Evolutionary conservation across 2,888 invertebrate genomes (phyloP).

Genomic region (Belgica antarctica): DNA sequence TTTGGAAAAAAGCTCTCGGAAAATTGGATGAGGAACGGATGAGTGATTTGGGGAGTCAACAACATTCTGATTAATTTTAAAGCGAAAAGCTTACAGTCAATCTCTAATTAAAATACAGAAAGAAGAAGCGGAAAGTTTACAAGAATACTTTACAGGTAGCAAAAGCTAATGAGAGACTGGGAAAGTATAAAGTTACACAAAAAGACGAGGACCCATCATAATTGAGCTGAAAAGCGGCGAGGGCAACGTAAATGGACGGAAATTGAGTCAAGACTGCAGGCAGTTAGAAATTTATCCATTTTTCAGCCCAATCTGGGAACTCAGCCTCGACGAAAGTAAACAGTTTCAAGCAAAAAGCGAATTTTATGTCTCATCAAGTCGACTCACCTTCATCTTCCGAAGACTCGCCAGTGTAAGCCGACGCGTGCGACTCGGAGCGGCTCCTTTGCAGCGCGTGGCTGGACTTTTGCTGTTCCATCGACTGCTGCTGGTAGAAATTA

Average conservation of each 20-base stretch:
- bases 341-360: neutral
- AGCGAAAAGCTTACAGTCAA: neutral
- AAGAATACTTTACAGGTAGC: slow-evolving; percentile 17
- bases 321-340: neutral
- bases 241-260: neutral
- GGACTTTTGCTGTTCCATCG: slow-evolving; percentile 20
- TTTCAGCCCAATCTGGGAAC: slow-evolving; percentile 26
- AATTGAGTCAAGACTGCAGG: neutral
- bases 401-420: slow-evolving; percentile 72
- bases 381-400: slow-evolving; percentile 88
- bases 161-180: neutral
- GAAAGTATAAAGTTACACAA: too few species aligned
- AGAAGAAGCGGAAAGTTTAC: neutral
- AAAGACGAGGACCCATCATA: neutral
- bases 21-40: neutral
- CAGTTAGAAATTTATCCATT: slow-evolving; percentile 32
- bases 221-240: slow-evolving; percentile 18
- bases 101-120: neutral
- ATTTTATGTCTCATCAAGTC: slow-evolving; percentile 5
- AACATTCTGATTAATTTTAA: neutral
- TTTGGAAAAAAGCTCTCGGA: neutral
- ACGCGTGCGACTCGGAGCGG: slow-evolving; percentile 56
- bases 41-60: neutral
- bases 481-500: slow-evolving; percentile 10
- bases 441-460: slow-evolving; percentile 54